Evolutionary conservation across 1,140 invertebrate species (phyloP).

Genomic region (Plectrocnemia conspersa): DNA sequence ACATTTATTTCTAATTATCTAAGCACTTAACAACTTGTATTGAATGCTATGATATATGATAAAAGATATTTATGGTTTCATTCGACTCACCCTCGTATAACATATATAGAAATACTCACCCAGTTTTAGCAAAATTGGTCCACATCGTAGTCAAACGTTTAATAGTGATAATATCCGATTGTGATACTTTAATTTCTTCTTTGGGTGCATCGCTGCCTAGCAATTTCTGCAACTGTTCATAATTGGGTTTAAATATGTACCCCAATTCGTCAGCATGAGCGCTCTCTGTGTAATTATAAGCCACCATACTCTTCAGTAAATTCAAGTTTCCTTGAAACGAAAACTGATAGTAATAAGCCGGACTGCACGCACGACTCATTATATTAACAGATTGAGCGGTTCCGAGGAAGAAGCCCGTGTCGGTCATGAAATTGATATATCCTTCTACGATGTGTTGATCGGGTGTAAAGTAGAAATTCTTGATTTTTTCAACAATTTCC

Average conservation of each 20-base stretch:
- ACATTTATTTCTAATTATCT: too few species aligned
- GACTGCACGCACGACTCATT: not conserved
- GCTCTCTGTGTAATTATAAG: conserved; percentile 11
- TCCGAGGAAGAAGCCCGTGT: not conserved
- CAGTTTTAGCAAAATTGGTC: conserved; percentile 30
- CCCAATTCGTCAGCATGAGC: conserved; percentile 21
- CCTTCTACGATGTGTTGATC: not conserved
- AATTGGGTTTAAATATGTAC: conserved; percentile 21
- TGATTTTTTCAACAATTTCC: not conserved
- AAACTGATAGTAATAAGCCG: conserved; percentile 1
- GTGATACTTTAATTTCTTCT: not conserved
- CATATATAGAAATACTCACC: too few species aligned
- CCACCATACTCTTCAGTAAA: not conserved
- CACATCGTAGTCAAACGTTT: conserved; percentile 25
- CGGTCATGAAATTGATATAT: not conserved
- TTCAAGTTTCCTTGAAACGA: not conserved
- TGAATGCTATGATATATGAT: too few species aligned
- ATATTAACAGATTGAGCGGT: not conserved
- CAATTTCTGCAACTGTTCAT: too few species aligned
- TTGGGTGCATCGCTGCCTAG: too few species aligned
- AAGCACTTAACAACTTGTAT: too few species aligned
- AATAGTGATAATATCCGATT: conserved; percentile 15
- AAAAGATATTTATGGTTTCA: too few species aligned
- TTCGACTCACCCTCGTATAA: too few species aligned
- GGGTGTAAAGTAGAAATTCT: conserved; percentile 5